Evolutionary conservation across 2,113 vertebrate species (phyloP).

Genomic region (Sitta europaea): DNA sequence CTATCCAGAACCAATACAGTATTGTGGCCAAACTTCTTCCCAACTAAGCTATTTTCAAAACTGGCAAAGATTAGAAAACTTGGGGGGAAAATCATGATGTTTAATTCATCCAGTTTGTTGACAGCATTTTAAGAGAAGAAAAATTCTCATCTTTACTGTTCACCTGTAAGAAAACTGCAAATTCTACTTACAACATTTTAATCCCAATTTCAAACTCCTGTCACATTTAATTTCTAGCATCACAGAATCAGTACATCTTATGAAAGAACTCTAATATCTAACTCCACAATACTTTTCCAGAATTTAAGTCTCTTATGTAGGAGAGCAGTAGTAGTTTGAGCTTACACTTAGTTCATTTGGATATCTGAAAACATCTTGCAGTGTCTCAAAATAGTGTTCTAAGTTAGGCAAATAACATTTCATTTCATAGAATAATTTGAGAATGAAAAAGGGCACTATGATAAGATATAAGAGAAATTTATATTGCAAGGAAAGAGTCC

Average conservation of each 20-base stretch:
- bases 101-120: background rate
- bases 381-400: background rate
- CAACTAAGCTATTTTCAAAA: background rate
- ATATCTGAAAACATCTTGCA: background rate
- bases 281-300: background rate
- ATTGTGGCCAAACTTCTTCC: background rate
- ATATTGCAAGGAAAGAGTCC: background rate
- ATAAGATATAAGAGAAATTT: background rate
- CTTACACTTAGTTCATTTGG: background rate
- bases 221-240: background rate
- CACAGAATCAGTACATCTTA: background rate
- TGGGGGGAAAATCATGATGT: fast-evolving
- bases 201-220: background rate
- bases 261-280: background rate
- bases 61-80: background rate
- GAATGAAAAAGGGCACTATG: background rate
- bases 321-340: background rate
- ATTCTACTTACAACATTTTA: background rate
- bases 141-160: background rate
- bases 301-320: background rate
- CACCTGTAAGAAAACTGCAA: background rate
- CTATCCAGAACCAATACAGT: background rate
- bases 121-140: background rate
- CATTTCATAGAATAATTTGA: background rate
- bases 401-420: background rate